A percentile compares a stretch with the other conserved stretches of the same genome.
Evolutionary conservation across 2,888 invertebrate species (phyloP).

Genomic region (Pherbina coryleti): DNA sequence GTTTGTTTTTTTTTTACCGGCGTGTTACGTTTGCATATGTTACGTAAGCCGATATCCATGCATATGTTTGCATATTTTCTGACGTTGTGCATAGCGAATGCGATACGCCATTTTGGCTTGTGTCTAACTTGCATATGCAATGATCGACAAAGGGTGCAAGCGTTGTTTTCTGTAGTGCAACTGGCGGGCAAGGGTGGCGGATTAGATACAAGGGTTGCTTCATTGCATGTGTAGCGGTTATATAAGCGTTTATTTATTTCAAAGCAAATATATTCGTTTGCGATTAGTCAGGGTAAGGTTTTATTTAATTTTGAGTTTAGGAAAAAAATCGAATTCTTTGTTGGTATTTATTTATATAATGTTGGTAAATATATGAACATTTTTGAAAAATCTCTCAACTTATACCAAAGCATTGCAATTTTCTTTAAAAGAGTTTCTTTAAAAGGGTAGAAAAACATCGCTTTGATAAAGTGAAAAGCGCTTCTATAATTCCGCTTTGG

Average conservation of each 20-base stretch:
- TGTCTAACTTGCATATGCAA: neutral
- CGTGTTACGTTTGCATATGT: slow-evolving; percentile 24
- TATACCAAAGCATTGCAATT: too few relatives aligned
- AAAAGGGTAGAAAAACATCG: too few relatives aligned
- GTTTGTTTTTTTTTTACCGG: neutral
- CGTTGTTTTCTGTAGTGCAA: neutral
- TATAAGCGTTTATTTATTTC: neutral
- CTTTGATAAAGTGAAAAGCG: too few relatives aligned
- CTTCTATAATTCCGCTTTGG: too few relatives aligned
- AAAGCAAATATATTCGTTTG: neutral
- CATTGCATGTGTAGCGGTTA: neutral
- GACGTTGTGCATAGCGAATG: slow-evolving; percentile 7
- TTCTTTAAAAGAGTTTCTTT: too few relatives aligned
- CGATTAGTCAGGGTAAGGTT: neutral
- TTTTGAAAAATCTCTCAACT: too few relatives aligned
- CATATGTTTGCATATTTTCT: slow-evolving; percentile 9
- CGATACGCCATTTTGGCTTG: slow-evolving; percentile 20
- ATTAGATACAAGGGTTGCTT: slow-evolving; percentile 47
- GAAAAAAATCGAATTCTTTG: neutral
- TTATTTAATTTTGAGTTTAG: neutral
- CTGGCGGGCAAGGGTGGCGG: slow-evolving; percentile 36
- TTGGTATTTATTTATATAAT: neutral
- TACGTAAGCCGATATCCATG: neutral
- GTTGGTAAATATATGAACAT: neutral
- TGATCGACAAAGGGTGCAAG: slow-evolving; percentile 20